A percentile compares a stretch with the other conserved stretches of the same genome.
phyloP scores from a whole-genome alignment of 2,113 vertebrate genomes.

The Piliocolobus tephrosceles region DNA sequence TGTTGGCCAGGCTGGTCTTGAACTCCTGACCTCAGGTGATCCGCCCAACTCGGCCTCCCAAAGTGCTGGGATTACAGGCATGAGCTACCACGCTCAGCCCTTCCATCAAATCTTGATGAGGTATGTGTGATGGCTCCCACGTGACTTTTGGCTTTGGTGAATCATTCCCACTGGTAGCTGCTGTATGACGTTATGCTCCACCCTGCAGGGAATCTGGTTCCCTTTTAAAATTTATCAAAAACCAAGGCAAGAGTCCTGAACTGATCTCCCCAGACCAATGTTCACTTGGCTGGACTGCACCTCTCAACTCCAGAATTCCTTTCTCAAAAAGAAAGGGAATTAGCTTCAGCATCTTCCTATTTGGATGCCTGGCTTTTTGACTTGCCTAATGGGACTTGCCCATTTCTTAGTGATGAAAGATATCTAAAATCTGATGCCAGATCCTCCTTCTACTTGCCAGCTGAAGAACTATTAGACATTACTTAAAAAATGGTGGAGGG shows the following conservation, averaged over 20 bases:
- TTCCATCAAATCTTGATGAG: not conserved
- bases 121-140: not conserved
- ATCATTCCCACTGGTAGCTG: constrained; percentile 37
- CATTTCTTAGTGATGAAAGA: constrained; percentile 49
- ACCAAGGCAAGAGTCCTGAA: constrained; percentile 19
- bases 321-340: not conserved
- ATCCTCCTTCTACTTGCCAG: constrained; percentile 12
- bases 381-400: not conserved
- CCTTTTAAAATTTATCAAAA: constrained; percentile 48
- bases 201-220: constrained; percentile 44
- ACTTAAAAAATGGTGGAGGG: not conserved
- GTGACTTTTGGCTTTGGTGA: constrained; percentile 28
- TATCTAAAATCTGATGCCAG: constrained; percentile 27
- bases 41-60: no score
- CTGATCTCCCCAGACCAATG: not conserved
- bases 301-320: not conserved
- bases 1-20: no score
- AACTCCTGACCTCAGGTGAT: no score
- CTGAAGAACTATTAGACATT: not conserved
- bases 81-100: no score
- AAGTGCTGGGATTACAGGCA: no score
- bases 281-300: not conserved
- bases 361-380: not conserved
- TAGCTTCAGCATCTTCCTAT: constrained; percentile 7
- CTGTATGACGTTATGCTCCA: not conserved